These are phyloP conservation scores for Eulithis testata DNA, from an alignment of 2,888 invertebrate species.

Conservation along the genomic window DNA sequence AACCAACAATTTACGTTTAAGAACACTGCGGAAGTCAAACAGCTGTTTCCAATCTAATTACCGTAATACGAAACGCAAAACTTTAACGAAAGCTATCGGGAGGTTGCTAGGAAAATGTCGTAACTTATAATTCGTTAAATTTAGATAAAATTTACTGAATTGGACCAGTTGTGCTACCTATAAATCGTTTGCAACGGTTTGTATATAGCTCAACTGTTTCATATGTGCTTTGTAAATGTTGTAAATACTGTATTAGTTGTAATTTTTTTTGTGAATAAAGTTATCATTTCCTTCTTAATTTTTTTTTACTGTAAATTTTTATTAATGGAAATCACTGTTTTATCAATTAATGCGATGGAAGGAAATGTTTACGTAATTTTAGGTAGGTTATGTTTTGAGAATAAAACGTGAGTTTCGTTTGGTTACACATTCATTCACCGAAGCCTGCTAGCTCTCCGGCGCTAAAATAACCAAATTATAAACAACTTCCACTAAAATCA, in stretches of 20 bases:
- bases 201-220: too few relatives aligned
- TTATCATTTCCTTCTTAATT: too few relatives aligned
- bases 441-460: conserved; percentile 26
- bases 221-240: too few relatives aligned
- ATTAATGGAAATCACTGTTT: too few relatives aligned
- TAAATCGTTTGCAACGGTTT: too few relatives aligned
- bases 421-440: conserved; percentile 24
- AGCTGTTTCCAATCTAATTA: conserved; percentile 12
- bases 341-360: too few relatives aligned
- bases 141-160: too few relatives aligned
- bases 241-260: too few relatives aligned
- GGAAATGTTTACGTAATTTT: background rate
- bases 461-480: conserved; percentile 30
- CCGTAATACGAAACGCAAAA: background rate
- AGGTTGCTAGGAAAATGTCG: background rate
- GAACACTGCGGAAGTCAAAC: conserved; percentile 6
- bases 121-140: background rate
- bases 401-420: conserved; percentile 8
- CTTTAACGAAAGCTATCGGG: too few relatives aligned
- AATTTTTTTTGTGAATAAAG: too few relatives aligned
- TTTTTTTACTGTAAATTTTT: too few relatives aligned
- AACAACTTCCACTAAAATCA: conserved; percentile 26
- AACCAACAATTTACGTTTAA: background rate
- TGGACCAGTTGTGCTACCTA: too few relatives aligned
- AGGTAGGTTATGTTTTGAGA: background rate